Evolutionary conservation across 92 coral and sea anemone species (phyloP).

Genomic region (Epizoanthus stellaris): DNA sequence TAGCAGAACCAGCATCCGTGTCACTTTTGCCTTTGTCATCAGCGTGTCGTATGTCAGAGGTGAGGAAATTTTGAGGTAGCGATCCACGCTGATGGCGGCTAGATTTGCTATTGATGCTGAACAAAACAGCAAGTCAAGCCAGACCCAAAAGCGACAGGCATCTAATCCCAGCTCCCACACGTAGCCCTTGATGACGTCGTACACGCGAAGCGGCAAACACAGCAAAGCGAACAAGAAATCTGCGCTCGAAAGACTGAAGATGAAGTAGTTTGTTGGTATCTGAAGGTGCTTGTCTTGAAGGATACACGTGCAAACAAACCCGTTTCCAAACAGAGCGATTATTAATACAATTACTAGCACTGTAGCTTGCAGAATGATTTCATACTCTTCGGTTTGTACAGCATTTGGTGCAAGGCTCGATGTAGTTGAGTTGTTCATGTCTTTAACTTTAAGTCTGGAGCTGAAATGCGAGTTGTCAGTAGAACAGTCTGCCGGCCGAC

Average conservation of each 20-base stretch:
- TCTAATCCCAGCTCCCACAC: constrained; percentile 69
- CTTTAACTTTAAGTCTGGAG: background rate
- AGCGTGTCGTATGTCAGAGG: constrained; percentile 81
- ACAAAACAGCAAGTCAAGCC: constrained; percentile 85
- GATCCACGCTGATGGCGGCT: constrained; percentile 93
- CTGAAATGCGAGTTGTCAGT: too few species aligned
- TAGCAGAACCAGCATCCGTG: constrained; percentile 49
- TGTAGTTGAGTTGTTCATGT: constrained; percentile 32
- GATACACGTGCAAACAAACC: constrained; percentile 82
- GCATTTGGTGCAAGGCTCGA: background rate
- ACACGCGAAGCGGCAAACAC: constrained; percentile 84
- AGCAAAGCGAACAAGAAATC: constrained; percentile 86
- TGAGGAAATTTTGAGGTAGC: constrained; percentile 83
- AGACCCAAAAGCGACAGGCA: constrained; percentile 81
- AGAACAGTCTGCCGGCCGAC: too few species aligned
- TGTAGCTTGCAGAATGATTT: constrained; percentile 56
- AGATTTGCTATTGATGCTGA: constrained; percentile 88
- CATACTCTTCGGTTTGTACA: constrained; percentile 27
- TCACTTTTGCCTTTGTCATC: constrained; percentile 77
- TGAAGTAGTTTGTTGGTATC: constrained; percentile 92
- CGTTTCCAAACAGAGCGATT: constrained; percentile 81
- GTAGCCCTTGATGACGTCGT: constrained; percentile 60
- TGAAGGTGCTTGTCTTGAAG: constrained; percentile 86
- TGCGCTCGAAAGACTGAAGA: constrained; percentile 89
- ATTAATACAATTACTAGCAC: constrained; percentile 67